Percentiles rank a stretch among this genome's conserved stretches.
Conservation (phyloP, 2,113 vertebrate species). For the Rallus limicola region DNA sequence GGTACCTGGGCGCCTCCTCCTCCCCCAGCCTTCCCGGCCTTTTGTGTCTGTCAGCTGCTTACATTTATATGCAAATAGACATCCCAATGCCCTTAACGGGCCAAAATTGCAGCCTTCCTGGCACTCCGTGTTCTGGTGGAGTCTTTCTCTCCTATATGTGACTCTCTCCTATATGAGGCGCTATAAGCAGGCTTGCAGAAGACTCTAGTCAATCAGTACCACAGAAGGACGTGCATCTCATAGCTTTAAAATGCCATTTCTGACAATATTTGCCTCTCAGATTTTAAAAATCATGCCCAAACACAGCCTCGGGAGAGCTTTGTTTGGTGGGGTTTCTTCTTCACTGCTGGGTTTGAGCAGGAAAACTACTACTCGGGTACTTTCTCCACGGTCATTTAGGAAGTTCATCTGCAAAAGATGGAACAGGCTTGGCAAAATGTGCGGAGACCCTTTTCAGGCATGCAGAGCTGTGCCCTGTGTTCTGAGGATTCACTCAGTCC, state of each 20-base stretch:
- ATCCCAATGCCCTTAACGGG: too few species aligned
- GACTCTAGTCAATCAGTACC: background rate
- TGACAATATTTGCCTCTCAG: background rate
- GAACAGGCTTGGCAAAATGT: background rate
- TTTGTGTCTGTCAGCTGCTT: too few species aligned
- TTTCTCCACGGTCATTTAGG: background rate
- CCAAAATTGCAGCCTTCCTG: too few species aligned
- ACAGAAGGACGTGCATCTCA: background rate
- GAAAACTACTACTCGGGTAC: background rate
- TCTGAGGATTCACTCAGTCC: background rate
- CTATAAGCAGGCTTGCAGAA: too few species aligned
- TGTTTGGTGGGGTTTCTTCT: accelerated
- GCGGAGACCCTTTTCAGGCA: background rate
- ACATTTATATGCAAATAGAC: too few species aligned
- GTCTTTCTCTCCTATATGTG: too few species aligned
- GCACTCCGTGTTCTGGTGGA: too few species aligned
- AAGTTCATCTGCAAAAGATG: background rate
- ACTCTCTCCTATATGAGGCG: too few species aligned
- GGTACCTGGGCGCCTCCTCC: too few species aligned
- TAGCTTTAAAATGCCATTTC: background rate
- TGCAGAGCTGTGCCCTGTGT: background rate
- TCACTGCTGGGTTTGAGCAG: background rate
- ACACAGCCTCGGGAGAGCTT: background rate
- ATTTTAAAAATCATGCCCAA: background rate
- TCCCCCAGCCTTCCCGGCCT: too few species aligned